Evolutionary conservation across 2,113 vertebrate genomes (phyloP), one percentile per base, ranked within the genome.

Genomic region (Aleadryas rufinucha): DNA sequence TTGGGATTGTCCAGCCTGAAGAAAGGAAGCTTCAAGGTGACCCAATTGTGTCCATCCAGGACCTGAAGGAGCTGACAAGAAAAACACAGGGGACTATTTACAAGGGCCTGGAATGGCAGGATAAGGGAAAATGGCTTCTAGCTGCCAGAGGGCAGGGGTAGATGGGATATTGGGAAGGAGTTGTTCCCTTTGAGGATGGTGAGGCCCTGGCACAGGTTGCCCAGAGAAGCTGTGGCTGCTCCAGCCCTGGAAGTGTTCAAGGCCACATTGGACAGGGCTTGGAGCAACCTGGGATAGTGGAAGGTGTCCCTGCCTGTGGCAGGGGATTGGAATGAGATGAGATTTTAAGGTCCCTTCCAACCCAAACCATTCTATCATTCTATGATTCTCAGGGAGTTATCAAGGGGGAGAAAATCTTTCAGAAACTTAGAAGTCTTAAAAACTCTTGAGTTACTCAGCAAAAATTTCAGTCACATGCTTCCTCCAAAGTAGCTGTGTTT

Each of bases 151-250:
- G 24, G 27, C 5, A 50, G 49, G 26, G 7, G 1, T 7, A 8
- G 27, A 0, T 54, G 20, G 17, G 16, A 22, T 60, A 2, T 10
- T 41, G 39, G 30, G 11, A 26, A 82, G 39, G 26, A 82, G 53
- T 41, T 53, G 2, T 0, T 39, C 0, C 0, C 8, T 28, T 8
- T 2, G 52, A 66, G 60, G 13, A 24, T 41, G 24, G 28, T 0
- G 0, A 75, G 28, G 23, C 23, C 13, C 69, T 68, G 50, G 23
- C 44, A 7, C 37, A 52, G 27, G 17, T 1, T 57, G 7, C 18
- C 44, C 68, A 81, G 44, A 59, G 16, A 4, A 81, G 31, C 59
- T 72, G 59, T 19, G 59, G 42, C 27, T 75, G 52, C 11, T 9
- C 53, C 60, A 45, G 39, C 60, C 60, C 23, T 52, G 13, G 52